Evolutionary conservation across 2,888 invertebrate species (phyloP).

Genomic region (Lochmaea crataegi): DNA sequence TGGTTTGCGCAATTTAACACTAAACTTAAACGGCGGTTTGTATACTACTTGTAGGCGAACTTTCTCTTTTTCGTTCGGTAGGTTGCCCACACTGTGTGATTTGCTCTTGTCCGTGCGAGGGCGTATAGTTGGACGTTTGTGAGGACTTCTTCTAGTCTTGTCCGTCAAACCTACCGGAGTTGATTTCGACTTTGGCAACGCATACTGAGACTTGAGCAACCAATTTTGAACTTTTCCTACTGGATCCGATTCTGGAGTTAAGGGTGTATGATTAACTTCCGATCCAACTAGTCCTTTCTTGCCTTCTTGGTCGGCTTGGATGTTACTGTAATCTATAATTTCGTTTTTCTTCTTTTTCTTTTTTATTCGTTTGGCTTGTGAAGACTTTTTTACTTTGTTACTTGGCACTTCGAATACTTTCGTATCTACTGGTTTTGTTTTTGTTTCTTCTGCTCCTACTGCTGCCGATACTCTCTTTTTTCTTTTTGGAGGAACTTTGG

Average conservation of each 20-base stretch:
- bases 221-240: slow-evolving; percentile 88
- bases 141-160: slow-evolving; percentile 68
- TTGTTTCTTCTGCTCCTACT: slow-evolving; percentile 69
- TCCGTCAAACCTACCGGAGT: slow-evolving; percentile 80
- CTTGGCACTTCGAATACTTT: slow-evolving; percentile 61
- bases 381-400: slow-evolving; percentile 64
- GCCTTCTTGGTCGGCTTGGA: slow-evolving; percentile 70
- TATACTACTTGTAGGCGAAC: slow-evolving; percentile 86
- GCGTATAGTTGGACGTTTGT: slow-evolving; percentile 63
- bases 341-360: slow-evolving; percentile 77
- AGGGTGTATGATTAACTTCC: slow-evolving; percentile 65
- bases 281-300: slow-evolving; percentile 66
- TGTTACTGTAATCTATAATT: slow-evolving; percentile 82
- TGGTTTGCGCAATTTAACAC: slow-evolving; percentile 80
- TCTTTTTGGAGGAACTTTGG: slow-evolving; percentile 61
- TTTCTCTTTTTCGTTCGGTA: slow-evolving; percentile 72
- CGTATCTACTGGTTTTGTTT: slow-evolving; percentile 64
- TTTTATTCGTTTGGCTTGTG: slow-evolving; percentile 58
- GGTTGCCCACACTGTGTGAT: slow-evolving; percentile 74
- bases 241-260: slow-evolving; percentile 67
- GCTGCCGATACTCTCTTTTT: slow-evolving; percentile 62
- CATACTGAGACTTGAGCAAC: slow-evolving; percentile 79
- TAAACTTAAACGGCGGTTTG: slow-evolving; percentile 89
- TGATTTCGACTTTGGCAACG: slow-evolving; percentile 85
- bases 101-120: slow-evolving; percentile 71